A percentile compares a stretch with the other conserved stretches of the same genome.
phyloP scores from a whole-genome alignment of 2,113 vertebrate genomes.

The Lagopus leucura region DNA sequence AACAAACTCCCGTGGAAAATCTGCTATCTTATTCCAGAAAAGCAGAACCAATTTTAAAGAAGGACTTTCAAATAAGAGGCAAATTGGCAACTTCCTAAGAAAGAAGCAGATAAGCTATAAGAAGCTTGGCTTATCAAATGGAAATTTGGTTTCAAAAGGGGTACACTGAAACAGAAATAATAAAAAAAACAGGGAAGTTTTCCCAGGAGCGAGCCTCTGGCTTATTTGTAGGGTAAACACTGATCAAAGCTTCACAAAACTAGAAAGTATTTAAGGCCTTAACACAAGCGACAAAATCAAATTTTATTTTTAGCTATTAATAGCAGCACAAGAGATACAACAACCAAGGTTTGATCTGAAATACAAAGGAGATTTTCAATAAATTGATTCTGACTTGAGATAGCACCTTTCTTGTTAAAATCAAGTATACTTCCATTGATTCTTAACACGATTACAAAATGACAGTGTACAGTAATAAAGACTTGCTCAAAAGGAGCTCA shows the following conservation, averaged over 20 bases:
- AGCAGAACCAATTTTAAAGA: conserved; percentile 52
- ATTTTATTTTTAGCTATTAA: conserved; percentile 27
- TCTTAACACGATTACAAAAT: not conserved
- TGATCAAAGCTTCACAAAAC: conserved; percentile 47
- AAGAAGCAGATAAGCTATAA: conserved; percentile 50
- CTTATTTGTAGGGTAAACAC: not conserved
- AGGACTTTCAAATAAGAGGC: conserved; percentile 47
- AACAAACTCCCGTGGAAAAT: conserved; percentile 53
- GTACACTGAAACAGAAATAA: not conserved
- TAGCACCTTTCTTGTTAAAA: not conserved
- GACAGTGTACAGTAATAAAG: not conserved
- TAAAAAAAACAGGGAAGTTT: not conserved
- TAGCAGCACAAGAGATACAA: not conserved
- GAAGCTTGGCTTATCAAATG: conserved; percentile 52
- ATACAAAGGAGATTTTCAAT: not conserved
- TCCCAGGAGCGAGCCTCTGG: not conserved
- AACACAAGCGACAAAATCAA: conserved; percentile 30
- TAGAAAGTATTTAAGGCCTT: conserved; percentile 10
- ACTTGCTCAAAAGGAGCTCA: not conserved
- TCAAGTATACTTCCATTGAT: not conserved
- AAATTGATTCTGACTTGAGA: not conserved
- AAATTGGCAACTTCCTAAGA: conserved; percentile 58
- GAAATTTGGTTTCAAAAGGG: conserved; percentile 50
- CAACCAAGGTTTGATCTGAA: not conserved
- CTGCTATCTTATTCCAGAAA: conserved; percentile 54